phyloP scores from a whole-genome alignment of 2,797 vertebrate species.

The Picus viridis region DNA sequence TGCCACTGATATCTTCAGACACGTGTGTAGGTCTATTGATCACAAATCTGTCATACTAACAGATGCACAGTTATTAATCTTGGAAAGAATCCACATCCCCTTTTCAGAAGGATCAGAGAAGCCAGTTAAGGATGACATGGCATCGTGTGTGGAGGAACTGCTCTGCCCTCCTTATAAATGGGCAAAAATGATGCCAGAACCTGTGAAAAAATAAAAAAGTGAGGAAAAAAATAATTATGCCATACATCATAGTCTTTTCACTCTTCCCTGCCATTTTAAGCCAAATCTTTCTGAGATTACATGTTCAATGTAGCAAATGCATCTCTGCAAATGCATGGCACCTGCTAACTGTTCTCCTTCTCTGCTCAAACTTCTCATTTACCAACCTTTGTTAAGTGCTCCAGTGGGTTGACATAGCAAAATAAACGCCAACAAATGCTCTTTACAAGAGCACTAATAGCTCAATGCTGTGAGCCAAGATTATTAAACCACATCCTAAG shows the following conservation, averaged over 20 bases:
- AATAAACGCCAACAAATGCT: constrained; percentile 38
- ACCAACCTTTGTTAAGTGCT: constrained; percentile 18
- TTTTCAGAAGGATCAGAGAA: constrained; percentile 61
- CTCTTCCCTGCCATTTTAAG: constrained; percentile 31
- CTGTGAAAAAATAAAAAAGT: neutral
- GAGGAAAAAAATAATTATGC: neutral
- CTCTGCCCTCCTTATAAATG: constrained; percentile 12
- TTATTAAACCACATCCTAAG: constrained; percentile 59
- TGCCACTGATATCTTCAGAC: constrained; percentile 63
- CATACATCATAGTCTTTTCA: neutral
- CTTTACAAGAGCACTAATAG: constrained; percentile 21
- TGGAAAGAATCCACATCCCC: constrained; percentile 54
- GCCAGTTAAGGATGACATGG: constrained; percentile 49
- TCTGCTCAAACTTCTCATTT: constrained; percentile 30
- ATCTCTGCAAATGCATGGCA: neutral
- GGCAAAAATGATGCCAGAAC: constrained; percentile 9
- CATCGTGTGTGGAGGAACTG: constrained; percentile 51
- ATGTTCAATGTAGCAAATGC: neutral
- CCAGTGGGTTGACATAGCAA: constrained; percentile 23
- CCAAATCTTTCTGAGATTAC: neutral
- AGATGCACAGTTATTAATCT: constrained; percentile 73
- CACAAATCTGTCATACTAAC: constrained; percentile 63
- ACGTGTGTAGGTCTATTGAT: constrained; percentile 65
- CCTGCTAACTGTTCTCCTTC: constrained; percentile 15
- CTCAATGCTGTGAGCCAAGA: constrained; percentile 1